Evolutionary conservation across 2,888 invertebrate species (phyloP), one percentile per base, ranked within the genome.

Genomic region (Bombylius discolor): DNA sequence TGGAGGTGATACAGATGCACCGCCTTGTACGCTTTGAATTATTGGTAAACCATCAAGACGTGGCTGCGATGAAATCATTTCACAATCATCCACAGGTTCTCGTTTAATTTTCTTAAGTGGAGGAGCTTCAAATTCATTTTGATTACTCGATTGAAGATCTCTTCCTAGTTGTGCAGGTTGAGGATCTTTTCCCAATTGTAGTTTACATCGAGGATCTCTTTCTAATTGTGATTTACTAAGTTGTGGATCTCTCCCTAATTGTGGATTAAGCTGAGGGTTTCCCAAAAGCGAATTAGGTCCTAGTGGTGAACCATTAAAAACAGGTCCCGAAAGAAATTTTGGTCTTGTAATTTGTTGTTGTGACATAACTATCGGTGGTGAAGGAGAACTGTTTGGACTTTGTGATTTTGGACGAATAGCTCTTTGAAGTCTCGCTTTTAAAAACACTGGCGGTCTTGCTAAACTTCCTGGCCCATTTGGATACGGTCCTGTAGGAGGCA

Each of bases 11-110:
- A 53, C 36, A n/a, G 46, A 23, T 1, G 63, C 62, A 49, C 65
- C 66, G 59, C 86, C 85, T 73, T 87, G 85, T 42, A 87, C 84
- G 66, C 83, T 87, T 59, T 84, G 82, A 58, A 87, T 87, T 66
- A 86, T 78, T 0, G 87, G 87, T 57, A 86, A 67, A 1, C 85
- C 84, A 1, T 84, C 84, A 49, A 83, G 81, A 63, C 85, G 81
- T 59, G 84, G 84, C 67, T 85, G 85, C 73, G 85, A 81, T 4
- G 85, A 81, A 70, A 87, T 84, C 13, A 86, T 83, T 65, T 85
- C 84, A 66, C 86, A 86, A 64, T 87, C 86, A 62, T 85, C 85
- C 62, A 85, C 85, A 59, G 85, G 83, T 66, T 60, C 60, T 11
- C 48, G 51, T 56, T 63, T 63, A 3, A 61, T 34, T 49, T 61